A percentile compares a stretch with the other conserved stretches of the same genome.
Conservation (phyloP, 2,888 invertebrate genomes). For the Cybosia mesomella region DNA sequence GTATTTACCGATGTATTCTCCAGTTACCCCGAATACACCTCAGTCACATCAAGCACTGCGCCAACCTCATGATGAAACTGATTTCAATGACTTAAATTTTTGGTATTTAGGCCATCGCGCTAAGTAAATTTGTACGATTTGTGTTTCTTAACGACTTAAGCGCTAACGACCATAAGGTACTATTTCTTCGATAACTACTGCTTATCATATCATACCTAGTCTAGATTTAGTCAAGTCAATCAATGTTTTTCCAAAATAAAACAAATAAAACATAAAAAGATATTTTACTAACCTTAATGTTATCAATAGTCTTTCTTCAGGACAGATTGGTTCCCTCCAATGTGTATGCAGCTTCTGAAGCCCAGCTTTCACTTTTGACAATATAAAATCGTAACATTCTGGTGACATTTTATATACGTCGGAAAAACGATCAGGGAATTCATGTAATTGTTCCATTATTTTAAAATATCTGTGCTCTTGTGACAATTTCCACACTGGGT, state of each 20-base stretch:
- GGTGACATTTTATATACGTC: conserved; percentile 14
- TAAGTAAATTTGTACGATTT: conserved; percentile 20
- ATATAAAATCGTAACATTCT: not conserved
- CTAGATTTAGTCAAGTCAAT: not conserved
- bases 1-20: conserved; percentile 15
- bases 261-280: not conserved
- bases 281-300: conserved; percentile 12
- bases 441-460: conserved; percentile 5
- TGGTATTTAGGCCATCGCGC: conserved; percentile 12
- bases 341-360: conserved; percentile 8
- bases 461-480: conserved; percentile 16
- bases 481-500: conserved; percentile 16
- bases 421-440: conserved; percentile 16
- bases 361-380: conserved; percentile 1
- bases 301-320: conserved; percentile 11
- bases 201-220: not conserved
- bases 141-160: conserved; percentile 9
- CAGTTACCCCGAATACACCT: conserved; percentile 13
- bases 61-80: conserved; percentile 14
- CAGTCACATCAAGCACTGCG: conserved; percentile 11
- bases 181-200: not conserved
- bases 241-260: not conserved
- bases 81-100: conserved; percentile 13
- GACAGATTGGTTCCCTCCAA: conserved; percentile 12
- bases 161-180: not conserved